phyloP scores from a whole-genome alignment of 1,140 invertebrate genomes.

The Drosophila elegans region DNA sequence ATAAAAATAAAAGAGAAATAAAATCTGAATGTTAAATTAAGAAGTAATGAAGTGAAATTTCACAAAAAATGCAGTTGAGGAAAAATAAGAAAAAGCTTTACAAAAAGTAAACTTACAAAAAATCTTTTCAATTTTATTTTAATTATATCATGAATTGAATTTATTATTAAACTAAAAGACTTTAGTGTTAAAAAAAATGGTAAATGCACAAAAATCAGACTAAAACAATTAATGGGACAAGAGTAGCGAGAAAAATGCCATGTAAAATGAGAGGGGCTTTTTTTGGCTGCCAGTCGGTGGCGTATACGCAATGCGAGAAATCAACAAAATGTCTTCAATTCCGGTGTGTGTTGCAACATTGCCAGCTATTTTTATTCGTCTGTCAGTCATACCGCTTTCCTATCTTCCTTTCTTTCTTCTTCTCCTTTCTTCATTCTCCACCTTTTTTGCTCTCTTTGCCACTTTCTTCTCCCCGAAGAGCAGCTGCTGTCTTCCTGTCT shows the following conservation, averaged over 20 bases:
- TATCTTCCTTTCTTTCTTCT: too few species aligned
- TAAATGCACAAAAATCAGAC: too few species aligned
- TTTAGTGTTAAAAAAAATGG: too few species aligned
- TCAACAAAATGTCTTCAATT: slow-evolving; percentile 14
- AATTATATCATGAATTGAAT: too few species aligned
- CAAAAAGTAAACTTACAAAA: background rate
- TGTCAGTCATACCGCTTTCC: background rate
- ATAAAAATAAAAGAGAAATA: background rate
- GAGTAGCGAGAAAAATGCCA: too few species aligned
- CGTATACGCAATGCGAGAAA: slow-evolving; percentile 32
- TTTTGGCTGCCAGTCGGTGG: background rate
- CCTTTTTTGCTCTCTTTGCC: background rate
- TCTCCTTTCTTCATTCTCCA: background rate
- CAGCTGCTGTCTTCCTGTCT: slow-evolving; percentile 47
- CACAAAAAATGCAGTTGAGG: background rate
- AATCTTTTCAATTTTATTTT: too few species aligned
- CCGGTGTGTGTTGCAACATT: slow-evolving; percentile 18
- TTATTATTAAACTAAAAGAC: too few species aligned
- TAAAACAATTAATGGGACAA: too few species aligned
- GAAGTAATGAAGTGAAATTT: background rate
- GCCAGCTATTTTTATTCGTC: slow-evolving; percentile 13
- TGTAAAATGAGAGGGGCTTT: too few species aligned
- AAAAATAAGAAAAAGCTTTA: background rate
- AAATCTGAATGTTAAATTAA: slow-evolving; percentile 1
- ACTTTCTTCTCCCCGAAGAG: slow-evolving; percentile 1